phyloP scores from a whole-genome alignment of 2,888 invertebrate genomes.

The Horisme vitalbata region DNA sequence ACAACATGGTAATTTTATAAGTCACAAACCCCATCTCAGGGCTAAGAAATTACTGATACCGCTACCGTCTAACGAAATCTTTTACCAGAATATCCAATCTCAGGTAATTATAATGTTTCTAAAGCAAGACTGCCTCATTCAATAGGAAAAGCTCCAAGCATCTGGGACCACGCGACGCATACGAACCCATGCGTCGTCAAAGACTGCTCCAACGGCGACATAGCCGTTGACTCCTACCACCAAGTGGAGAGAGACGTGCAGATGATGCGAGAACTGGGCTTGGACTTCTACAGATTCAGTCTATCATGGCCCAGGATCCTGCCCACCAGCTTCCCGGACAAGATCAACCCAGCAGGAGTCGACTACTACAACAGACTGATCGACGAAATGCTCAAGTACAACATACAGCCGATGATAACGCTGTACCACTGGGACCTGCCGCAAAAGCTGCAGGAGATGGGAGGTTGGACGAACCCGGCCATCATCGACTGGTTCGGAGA shows the following conservation, averaged over 20 bases:
- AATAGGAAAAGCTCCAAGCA: constrained; percentile 78
- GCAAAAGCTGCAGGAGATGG: constrained; percentile 70
- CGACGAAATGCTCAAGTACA: constrained; percentile 79
- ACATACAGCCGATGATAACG: constrained; percentile 83
- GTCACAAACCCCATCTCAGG: too few species aligned
- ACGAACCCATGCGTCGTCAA: constrained; percentile 64
- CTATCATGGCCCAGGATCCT: constrained; percentile 85
- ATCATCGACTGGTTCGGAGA: constrained; percentile 67
- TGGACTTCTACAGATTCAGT: constrained; percentile 78
- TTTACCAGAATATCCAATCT: too few species aligned
- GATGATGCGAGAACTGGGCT: constrained; percentile 61
- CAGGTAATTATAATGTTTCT: too few species aligned
- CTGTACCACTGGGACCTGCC: constrained; percentile 78
- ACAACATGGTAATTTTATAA: too few species aligned
- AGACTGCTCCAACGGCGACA: constrained; percentile 80
- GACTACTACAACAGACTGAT: constrained; percentile 85
- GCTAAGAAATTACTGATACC: too few species aligned
- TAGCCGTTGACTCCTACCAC: constrained; percentile 83
- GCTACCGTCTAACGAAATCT: too few species aligned
- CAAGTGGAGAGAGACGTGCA: constrained; percentile 78
- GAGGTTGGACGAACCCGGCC: constrained; percentile 72
- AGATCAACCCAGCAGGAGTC: constrained; percentile 79
- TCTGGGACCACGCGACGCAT: constrained; percentile 84
- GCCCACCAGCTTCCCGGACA: constrained; percentile 75
- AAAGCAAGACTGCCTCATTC: constrained; percentile 1